A percentile compares a stretch with the other conserved stretches of the same genome.
Evolutionary conservation across 2,113 vertebrate species (phyloP).

Genomic region (Gallinago media): DNA sequence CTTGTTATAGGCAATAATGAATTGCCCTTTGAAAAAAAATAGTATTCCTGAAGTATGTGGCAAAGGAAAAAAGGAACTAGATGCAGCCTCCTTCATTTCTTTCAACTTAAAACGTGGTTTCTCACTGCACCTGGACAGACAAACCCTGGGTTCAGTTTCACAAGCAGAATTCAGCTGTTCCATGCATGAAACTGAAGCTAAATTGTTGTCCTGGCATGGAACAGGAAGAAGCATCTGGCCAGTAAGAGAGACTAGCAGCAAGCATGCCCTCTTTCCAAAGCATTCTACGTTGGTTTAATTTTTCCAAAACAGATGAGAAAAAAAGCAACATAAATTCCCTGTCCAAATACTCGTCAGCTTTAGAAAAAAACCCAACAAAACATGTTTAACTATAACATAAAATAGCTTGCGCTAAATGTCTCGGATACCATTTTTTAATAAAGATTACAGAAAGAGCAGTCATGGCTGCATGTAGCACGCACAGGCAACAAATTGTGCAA

Average conservation of each 20-base stretch:
- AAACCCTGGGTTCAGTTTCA: not conserved
- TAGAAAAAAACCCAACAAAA: not conserved
- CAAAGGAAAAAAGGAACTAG: not conserved
- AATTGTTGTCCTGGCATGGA: not conserved
- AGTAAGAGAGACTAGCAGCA: not conserved
- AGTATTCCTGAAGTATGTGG: not conserved
- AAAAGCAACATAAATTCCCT: not conserved
- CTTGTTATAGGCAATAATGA: conserved; percentile 16
- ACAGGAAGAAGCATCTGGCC: not conserved
- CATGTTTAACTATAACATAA: not conserved
- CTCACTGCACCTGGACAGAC: not conserved
- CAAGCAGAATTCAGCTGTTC: not conserved
- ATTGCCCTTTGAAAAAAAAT: not conserved
- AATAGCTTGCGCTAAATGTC: not conserved
- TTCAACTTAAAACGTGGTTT: not conserved
- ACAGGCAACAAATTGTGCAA: not conserved
- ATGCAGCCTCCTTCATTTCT: not conserved
- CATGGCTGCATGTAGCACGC: not conserved
- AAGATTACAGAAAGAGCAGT: not conserved
- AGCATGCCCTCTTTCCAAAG: not conserved
- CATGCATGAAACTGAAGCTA: not conserved
- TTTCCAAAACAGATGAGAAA: not conserved
- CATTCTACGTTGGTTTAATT: not conserved
- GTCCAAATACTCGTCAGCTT: not conserved
- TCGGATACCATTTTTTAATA: not conserved